Conservation (phyloP, 2,113 vertebrate genomes). For the Cyanoliseus patagonus region DNA sequence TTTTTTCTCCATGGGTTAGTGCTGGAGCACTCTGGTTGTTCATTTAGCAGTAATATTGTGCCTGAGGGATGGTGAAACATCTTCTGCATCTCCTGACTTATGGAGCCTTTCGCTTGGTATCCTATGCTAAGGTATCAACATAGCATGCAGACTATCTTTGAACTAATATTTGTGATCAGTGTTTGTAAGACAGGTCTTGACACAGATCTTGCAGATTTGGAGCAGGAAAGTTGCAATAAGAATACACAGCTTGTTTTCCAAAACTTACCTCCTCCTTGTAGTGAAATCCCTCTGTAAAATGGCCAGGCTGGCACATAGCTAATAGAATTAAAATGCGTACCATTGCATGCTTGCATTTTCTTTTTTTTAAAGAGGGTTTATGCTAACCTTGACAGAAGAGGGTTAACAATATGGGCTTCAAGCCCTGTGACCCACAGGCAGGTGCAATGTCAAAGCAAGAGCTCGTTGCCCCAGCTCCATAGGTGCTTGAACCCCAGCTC, state of each 20-base stretch:
- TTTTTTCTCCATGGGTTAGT: neutral
- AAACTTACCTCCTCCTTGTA: neutral
- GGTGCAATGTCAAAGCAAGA: neutral
- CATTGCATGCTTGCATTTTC: accelerated
- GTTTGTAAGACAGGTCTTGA: neutral
- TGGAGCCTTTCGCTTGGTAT: neutral
- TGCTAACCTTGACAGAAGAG: neutral
- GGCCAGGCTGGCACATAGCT: neutral
- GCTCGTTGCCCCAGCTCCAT: neutral
- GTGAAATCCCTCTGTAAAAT: neutral
- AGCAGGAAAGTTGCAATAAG: neutral
- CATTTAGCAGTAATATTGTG: neutral
- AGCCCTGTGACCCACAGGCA: neutral
- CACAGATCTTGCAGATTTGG: neutral
- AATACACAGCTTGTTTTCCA: neutral
- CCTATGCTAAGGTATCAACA: neutral
- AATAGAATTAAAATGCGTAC: neutral
- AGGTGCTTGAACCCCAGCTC: neutral
- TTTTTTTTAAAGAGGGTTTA: accelerated
- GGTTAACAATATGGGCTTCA: accelerated
- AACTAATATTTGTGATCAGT: neutral
- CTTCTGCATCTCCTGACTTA: neutral
- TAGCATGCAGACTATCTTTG: neutral
- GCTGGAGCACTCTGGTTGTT: neutral
- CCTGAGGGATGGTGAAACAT: neutral